A percentile compares a stretch with the other conserved stretches of the same genome.
Conservation (phyloP, 2,113 vertebrate species). For the Romanogobio albipinnatus region DNA sequence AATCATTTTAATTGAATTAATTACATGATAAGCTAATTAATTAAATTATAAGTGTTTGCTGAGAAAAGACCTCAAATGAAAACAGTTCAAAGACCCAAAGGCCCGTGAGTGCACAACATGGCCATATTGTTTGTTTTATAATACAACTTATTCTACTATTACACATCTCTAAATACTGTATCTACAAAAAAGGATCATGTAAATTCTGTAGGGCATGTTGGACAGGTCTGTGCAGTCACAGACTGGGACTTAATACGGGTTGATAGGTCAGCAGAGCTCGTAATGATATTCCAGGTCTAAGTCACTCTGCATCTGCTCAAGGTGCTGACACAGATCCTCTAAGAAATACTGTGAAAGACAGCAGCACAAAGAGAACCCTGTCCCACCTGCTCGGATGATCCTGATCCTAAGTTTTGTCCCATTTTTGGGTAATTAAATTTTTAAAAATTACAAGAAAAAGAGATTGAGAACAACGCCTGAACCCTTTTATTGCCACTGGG, state of each 20-base stretch:
- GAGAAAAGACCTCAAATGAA: background rate
- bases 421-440: background rate
- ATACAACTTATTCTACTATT: background rate
- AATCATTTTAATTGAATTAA: background rate
- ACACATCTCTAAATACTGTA: background rate
- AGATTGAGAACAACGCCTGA: background rate
- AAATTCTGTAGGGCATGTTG: constrained; percentile 28
- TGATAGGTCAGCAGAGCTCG: constrained; percentile 26
- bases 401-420: background rate
- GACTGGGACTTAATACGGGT: constrained; percentile 14
- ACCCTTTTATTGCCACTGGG: background rate
- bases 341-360: constrained; percentile 26
- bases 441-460: background rate
- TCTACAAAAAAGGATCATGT: background rate
- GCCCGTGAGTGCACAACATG: background rate
- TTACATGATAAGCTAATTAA: background rate
- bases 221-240: constrained; percentile 2
- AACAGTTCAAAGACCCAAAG: background rate
- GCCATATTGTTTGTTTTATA: background rate
- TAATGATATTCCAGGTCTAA: constrained; percentile 48
- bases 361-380: background rate
- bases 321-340: constrained; percentile 44
- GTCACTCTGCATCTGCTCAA: constrained; percentile 44
- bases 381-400: background rate
- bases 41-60: background rate